phyloP scores from a whole-genome alignment of 2,797 vertebrate species.

The Artibeus jamaicensis region DNA sequence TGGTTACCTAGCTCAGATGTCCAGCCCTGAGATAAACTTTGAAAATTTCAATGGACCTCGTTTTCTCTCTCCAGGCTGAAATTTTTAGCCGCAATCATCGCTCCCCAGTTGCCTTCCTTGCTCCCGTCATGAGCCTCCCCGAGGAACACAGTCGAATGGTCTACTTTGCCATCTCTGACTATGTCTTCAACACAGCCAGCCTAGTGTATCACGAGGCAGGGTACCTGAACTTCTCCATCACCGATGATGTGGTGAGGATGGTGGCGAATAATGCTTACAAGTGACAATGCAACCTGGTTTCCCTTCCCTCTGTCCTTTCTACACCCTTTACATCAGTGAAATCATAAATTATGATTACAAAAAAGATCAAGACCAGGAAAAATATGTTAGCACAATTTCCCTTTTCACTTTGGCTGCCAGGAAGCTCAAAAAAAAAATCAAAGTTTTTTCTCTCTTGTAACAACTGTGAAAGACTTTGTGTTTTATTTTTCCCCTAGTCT shows the following conservation, averaged over 20 bases:
- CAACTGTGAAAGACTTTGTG: neutral
- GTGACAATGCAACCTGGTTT: neutral
- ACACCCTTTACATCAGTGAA: neutral
- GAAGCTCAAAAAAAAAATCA: neutral
- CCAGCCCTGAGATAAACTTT: neutral
- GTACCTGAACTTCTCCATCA: constrained; percentile 76
- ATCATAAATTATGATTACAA: neutral
- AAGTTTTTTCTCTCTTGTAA: constrained; percentile 31
- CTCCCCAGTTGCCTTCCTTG: constrained; percentile 36
- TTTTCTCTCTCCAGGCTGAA: constrained; percentile 79
- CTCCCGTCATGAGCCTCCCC: constrained; percentile 68
- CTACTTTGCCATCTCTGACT: constrained; percentile 82
- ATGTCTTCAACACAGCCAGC: constrained; percentile 82
- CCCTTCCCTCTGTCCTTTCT: neutral
- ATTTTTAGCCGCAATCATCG: constrained; percentile 75
- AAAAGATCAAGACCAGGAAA: neutral
- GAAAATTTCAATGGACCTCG: neutral
- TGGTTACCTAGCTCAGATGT: neutral
- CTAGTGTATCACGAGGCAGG: constrained; percentile 73
- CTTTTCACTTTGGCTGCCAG: neutral
- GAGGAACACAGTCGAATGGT: constrained; percentile 78
- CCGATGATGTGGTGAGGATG: constrained; percentile 78
- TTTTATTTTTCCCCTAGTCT: neutral
- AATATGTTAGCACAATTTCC: neutral
- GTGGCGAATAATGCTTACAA: neutral